Evolutionary conservation across 2,113 vertebrate genomes (phyloP).

Genomic region (Ahaetulla prasina): DNA sequence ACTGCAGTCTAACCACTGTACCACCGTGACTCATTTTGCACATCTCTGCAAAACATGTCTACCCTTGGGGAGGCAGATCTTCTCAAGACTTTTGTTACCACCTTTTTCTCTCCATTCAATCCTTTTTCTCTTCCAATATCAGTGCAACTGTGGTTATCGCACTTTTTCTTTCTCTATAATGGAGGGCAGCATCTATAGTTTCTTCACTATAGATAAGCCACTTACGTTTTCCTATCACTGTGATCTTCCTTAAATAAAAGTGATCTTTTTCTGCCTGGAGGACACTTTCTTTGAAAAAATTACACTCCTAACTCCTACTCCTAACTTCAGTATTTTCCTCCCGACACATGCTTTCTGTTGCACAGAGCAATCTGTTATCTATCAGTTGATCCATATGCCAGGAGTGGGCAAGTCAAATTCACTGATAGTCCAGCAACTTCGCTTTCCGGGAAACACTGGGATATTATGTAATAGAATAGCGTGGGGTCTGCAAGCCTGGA

Average conservation of each 20-base stretch:
- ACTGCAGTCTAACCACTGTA: too few relatives aligned
- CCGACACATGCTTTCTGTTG: not conserved
- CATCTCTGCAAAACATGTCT: too few relatives aligned
- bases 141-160: not conserved
- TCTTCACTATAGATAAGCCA: not conserved
- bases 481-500: not conserved
- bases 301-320: not conserved
- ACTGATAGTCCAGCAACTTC: not conserved
- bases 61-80: too few relatives aligned
- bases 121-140: too few relatives aligned
- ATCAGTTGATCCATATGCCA: not conserved
- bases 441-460: not conserved
- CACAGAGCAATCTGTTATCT: not conserved
- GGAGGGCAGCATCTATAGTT: not conserved
- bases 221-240: not conserved
- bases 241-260: not conserved
- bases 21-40: too few relatives aligned
- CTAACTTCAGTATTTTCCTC: not conserved
- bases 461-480: constrained; percentile 1
- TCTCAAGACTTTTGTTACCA: too few relatives aligned
- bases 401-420: constrained; percentile 10
- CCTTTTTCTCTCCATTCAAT: too few relatives aligned
- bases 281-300: not conserved
- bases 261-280: not conserved
- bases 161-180: not conserved